These are phyloP conservation scores for Agrypnia vestita DNA, from an alignment of 1,140 invertebrate species.

Conservation along the genomic window DNA sequence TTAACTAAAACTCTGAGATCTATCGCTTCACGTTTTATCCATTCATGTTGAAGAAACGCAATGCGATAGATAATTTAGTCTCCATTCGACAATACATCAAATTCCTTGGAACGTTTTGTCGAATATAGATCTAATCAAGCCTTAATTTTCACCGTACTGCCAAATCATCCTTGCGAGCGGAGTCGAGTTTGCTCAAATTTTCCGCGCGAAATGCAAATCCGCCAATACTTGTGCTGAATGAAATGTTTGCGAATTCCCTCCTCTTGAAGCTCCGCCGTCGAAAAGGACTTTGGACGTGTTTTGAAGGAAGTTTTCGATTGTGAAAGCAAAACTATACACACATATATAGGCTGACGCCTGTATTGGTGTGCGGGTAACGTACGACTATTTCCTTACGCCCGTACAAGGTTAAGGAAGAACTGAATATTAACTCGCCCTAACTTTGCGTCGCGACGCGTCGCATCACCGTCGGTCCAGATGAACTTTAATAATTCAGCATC, in stretches of 20 bases:
- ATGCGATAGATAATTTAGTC: too few species aligned
- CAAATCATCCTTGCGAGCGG: conserved; percentile 8
- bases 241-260: conserved; percentile 31
- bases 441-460: too few species aligned
- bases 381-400: too few species aligned
- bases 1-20: too few species aligned
- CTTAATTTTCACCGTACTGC: neutral
- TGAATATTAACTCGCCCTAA: too few species aligned
- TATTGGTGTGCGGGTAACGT: neutral
- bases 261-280: neutral
- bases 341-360: neutral
- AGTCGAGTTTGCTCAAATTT: conserved; percentile 18
- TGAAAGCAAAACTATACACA: neutral
- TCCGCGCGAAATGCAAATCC: conserved; percentile 32
- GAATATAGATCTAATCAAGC: conserved; percentile 2
- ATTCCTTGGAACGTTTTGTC: neutral
- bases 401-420: too few species aligned
- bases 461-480: too few species aligned
- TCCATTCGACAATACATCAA: neutral
- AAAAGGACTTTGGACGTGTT: conserved; percentile 1
- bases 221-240: conserved; percentile 23
- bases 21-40: too few species aligned
- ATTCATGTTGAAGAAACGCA: too few species aligned
- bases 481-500: too few species aligned
- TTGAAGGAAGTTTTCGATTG: conserved; percentile 2